These are phyloP conservation scores for Sitophilus oryzae DNA, from an alignment of 1,140 invertebrate genomes.

Conservation along the genomic window DNA sequence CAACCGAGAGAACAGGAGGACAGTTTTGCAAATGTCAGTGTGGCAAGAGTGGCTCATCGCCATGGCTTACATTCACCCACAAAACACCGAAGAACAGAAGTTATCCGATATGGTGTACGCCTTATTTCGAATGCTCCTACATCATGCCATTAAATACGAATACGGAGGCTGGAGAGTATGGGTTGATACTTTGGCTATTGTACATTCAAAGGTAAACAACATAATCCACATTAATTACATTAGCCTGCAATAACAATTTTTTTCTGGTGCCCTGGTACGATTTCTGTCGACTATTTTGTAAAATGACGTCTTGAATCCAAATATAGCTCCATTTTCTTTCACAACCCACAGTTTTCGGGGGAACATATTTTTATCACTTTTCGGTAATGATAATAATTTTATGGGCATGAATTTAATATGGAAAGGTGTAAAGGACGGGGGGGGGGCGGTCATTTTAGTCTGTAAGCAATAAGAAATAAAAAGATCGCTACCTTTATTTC, in stretches of 20 bases:
- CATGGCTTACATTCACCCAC: conserved; percentile 96
- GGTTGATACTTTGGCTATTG: conserved; percentile 98
- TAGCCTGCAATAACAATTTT: too few species aligned
- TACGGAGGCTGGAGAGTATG: conserved; percentile 99
- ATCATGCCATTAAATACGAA: conserved; percentile 98
- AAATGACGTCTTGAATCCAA: not conserved
- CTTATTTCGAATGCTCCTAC: conserved; percentile 92
- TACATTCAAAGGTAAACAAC: conserved; percentile 98
- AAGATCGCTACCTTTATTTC: too few species aligned
- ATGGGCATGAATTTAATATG: too few species aligned
- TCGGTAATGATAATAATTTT: too few species aligned
- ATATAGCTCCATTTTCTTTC: too few species aligned
- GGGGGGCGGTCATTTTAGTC: too few species aligned
- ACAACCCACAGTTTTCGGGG: too few species aligned
- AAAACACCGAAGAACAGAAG: conserved; percentile 91
- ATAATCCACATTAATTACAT: too few species aligned
- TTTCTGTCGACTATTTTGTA: not conserved
- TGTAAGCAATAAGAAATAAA: too few species aligned
- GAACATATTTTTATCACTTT: too few species aligned
- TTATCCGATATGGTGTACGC: conserved; percentile 98
- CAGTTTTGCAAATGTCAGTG: conserved; percentile 98
- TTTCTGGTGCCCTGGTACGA: not conserved
- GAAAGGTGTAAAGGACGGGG: too few species aligned
- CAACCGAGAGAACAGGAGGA: conserved; percentile 93
- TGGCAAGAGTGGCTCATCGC: conserved; percentile 99